Evolutionary conservation across 2,113 vertebrate genomes (phyloP), one percentile per base, ranked within the genome.

Genomic region (Archocentrus centrarchus): DNA sequence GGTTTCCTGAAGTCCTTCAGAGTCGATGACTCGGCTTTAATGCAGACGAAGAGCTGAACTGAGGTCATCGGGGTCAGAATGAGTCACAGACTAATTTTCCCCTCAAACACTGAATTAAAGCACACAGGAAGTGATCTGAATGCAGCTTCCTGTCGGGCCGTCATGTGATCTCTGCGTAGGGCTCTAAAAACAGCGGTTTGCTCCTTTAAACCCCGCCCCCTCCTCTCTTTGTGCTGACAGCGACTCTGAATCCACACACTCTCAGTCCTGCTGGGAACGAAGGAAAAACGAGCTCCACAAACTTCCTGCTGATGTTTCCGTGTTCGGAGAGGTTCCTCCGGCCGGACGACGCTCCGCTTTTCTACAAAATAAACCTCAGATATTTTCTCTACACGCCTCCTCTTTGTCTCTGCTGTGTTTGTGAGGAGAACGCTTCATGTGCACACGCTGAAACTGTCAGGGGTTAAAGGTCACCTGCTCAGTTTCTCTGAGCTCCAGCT

Each of bases 311-410:
- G 64, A 68, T 14, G 5, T 68, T 68, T 68, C 2, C 64, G 47
- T 2, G 64, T 47, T 68, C 22, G 8, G 64, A 68, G 64, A 68
- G 41, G 9, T 47, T 68, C 64, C 64, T 68, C 0, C 77, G 2
- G 83, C 84, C 85, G 84, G 88, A 83, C 1, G 59, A 75, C 41
- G 64, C 78, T 81, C 80, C 44, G 39, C 88, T 93, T 94, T 93
- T 91, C 81, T 93, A 92, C 89, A 68, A 92, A 93, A 93, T 93
- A 93, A 94, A 93, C 78, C 66, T 63, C 6, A 30, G 81, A 91
- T 93, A 93, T 91, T 92, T 95, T 93, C 86, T 93, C 81, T 88
- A 88, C 13, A 11, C 0, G 11, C 15, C 37, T 87, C 77, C 0
- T 70, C 64, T 30, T 50, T 76, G 53, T 76, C n/a, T 59, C 58